Percentiles rank a stretch among this genome's conserved stretches.
Conservation (phyloP, 2,113 vertebrate species). For the Pangasianodon gigas region DNA sequence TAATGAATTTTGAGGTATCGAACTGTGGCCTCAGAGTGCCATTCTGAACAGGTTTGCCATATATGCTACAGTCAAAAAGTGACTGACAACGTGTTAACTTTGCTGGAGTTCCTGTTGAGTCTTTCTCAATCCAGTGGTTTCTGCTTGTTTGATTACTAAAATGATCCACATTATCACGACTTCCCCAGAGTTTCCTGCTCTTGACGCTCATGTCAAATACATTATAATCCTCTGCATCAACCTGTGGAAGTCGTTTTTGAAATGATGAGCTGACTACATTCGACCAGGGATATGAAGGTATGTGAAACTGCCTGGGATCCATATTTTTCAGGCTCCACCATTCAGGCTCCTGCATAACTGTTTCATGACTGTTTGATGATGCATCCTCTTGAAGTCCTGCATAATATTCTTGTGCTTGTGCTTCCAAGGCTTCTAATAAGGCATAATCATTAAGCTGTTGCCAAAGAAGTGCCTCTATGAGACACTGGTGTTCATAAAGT, state of each 20-base stretch:
- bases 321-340: slow-evolving; percentile 66
- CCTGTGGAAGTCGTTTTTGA: slow-evolving; percentile 64
- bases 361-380: slow-evolving; percentile 28
- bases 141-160: slow-evolving; percentile 35
- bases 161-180: slow-evolving; percentile 68
- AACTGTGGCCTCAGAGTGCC: slow-evolving; percentile 62
- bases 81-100: slow-evolving; percentile 65
- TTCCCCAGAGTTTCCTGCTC: slow-evolving; percentile 66
- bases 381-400: slow-evolving; percentile 45
- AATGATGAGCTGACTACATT: slow-evolving; percentile 56
- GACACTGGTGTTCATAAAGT: slow-evolving; percentile 75
- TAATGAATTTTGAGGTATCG: slow-evolving; percentile 70
- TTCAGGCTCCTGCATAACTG: slow-evolving; percentile 50
- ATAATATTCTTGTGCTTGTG: slow-evolving; percentile 57
- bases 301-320: slow-evolving; percentile 64
- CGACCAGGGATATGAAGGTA: slow-evolving; percentile 74
- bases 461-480: slow-evolving; percentile 76
- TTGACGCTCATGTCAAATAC: slow-evolving; percentile 76
- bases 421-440: slow-evolving; percentile 64
- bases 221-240: slow-evolving; percentile 64
- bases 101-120: slow-evolving; percentile 54
- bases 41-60: slow-evolving; percentile 62
- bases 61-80: slow-evolving; percentile 64
- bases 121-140: slow-evolving; percentile 58
- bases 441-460: slow-evolving; percentile 76